Conservation (phyloP, 2,797 vertebrate species). For the Syncerus caffer region DNA sequence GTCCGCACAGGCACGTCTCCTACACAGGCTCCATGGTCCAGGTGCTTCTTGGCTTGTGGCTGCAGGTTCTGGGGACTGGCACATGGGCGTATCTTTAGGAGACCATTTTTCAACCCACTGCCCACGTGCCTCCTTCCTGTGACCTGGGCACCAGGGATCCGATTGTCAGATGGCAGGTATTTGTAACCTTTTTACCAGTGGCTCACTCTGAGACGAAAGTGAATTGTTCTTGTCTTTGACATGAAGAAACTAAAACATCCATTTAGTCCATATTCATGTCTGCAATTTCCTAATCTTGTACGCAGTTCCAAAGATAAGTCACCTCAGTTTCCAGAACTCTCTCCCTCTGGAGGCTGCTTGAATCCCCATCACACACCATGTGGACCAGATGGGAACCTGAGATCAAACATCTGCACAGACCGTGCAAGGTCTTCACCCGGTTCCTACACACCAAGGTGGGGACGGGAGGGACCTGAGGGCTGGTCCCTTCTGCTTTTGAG, state of each 20-base stretch:
- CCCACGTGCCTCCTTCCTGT: not conserved
- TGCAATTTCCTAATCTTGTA: not conserved
- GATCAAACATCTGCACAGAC: fast-evolving
- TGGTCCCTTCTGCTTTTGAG: not conserved
- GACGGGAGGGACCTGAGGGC: not conserved
- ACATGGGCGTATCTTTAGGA: not conserved
- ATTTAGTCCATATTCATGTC: not conserved
- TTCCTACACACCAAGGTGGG: not conserved
- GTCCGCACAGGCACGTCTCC: not conserved
- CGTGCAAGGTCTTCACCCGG: not conserved
- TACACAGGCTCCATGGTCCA: not conserved
- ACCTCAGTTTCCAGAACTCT: not conserved
- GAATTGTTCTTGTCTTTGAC: not conserved
- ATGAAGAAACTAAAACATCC: not conserved
- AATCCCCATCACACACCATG: not conserved
- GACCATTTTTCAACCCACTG: not conserved
- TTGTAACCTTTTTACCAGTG: not conserved
- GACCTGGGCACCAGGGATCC: not conserved
- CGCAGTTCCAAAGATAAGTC: not conserved
- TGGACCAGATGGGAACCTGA: not conserved
- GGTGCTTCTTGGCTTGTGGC: not conserved
- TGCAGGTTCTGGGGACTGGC: not conserved
- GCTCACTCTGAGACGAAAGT: not conserved
- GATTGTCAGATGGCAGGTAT: not conserved
- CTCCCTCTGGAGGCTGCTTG: not conserved